These are phyloP conservation scores for Esperia sulphurella DNA, from an alignment of 2,888 invertebrate genomes.

Conservation along the genomic window DNA sequence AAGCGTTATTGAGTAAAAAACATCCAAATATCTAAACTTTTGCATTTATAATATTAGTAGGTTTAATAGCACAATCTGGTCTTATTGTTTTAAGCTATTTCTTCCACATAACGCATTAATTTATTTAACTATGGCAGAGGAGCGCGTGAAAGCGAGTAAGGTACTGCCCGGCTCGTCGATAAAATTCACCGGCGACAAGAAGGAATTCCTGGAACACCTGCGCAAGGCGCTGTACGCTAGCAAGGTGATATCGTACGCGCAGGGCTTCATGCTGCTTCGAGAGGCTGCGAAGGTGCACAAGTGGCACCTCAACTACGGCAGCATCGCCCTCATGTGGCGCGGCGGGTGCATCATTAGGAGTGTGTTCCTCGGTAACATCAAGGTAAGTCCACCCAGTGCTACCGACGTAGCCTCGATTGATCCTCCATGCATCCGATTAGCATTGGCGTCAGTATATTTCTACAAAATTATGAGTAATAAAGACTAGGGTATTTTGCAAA, in stretches of 20 bases:
- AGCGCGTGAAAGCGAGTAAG: constrained; percentile 90
- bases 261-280: constrained; percentile 96
- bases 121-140: constrained; percentile 61
- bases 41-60: too few species aligned
- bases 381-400: constrained; percentile 34
- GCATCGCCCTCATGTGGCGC: constrained; percentile 99
- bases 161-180: constrained; percentile 84
- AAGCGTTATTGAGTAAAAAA: too few species aligned
- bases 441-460: too few species aligned
- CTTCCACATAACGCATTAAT: too few species aligned
- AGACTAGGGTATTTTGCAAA: too few species aligned
- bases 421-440: too few species aligned
- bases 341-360: constrained; percentile 99
- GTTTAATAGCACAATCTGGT: too few species aligned
- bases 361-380: constrained; percentile 72
- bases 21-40: too few species aligned
- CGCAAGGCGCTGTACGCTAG: constrained; percentile 96
- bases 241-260: constrained; percentile 99
- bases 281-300: constrained; percentile 94
- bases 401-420: too few species aligned
- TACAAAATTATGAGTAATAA: too few species aligned
- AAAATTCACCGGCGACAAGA: constrained; percentile 85
- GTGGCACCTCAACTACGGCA: constrained; percentile 98
- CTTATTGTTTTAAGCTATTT: too few species aligned
- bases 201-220: constrained; percentile 90